A percentile compares a stretch with the other conserved stretches of the same genome.
Evolutionary conservation across 2,888 invertebrate genomes (phyloP).

Genomic region (Gisinianus flammeolus): DNA sequence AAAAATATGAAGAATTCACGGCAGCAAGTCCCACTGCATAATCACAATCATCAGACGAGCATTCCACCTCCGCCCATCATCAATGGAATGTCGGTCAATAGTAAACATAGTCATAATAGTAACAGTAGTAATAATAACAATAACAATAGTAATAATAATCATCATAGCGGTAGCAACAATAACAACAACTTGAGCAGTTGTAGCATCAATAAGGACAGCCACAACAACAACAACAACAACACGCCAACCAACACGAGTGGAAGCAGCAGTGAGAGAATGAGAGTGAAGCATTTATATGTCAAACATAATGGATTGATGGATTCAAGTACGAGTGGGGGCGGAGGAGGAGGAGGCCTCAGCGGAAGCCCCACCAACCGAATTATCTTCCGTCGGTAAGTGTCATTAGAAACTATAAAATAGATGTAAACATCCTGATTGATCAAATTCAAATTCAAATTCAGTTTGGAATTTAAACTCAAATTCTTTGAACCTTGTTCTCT

Average conservation of each 20-base stretch:
- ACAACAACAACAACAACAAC: neutral
- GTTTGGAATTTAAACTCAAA: no score
- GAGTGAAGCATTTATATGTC: slow-evolving; percentile 2
- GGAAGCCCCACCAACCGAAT: slow-evolving; percentile 55
- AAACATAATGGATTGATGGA: neutral
- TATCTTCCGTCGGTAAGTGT: slow-evolving; percentile 53
- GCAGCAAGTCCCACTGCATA: neutral
- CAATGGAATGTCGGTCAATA: neutral
- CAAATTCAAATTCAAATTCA: no score
- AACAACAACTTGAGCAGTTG: neutral
- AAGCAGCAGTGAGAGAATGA: neutral
- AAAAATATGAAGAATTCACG: neutral
- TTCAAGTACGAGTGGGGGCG: slow-evolving; percentile 8
- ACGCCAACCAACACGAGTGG: slow-evolving; percentile 5
- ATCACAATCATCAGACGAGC: slow-evolving; percentile 9
- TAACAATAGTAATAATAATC: neutral
- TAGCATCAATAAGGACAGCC: neutral
- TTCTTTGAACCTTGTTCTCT: no score
- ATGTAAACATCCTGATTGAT: no score
- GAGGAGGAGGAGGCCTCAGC: slow-evolving; percentile 35
- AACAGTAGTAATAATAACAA: neutral
- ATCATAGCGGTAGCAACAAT: neutral
- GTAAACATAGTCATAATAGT: slow-evolving; percentile 11
- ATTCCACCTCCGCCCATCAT: neutral
- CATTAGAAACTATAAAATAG: no score